Evolutionary conservation across 2,113 vertebrate genomes (phyloP).

Genomic region (Pseudorasbora parva): DNA sequence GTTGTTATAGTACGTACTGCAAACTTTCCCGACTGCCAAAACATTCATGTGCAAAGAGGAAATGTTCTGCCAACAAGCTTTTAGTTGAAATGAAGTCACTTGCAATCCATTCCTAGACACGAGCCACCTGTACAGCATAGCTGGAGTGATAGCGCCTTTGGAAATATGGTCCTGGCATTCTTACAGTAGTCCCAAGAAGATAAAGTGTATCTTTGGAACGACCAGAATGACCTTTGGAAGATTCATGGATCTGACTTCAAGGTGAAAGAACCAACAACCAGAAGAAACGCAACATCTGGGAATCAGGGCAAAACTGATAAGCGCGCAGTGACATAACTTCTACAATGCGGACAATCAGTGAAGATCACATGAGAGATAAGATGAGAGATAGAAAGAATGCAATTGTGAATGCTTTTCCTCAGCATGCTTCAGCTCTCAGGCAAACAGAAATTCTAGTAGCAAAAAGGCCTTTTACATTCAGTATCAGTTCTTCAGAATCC

Average conservation of each 20-base stretch:
- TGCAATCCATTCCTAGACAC: not conserved
- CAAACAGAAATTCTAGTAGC: not conserved
- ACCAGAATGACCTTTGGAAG: not conserved
- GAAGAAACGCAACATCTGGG: not conserved
- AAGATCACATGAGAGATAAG: conserved; percentile 18
- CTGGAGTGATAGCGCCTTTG: not conserved
- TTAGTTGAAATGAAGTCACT: conserved; percentile 23
- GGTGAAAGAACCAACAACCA: not conserved
- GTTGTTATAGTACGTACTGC: not conserved
- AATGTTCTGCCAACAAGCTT: conserved; percentile 19
- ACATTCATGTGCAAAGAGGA: not conserved
- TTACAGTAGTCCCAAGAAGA: conserved; percentile 31
- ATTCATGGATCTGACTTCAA: conserved; percentile 34
- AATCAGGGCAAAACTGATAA: not conserved
- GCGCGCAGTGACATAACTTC: not conserved
- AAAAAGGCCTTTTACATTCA: not conserved
- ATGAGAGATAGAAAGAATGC: not conserved
- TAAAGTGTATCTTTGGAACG: conserved; percentile 59
- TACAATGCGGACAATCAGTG: too few relatives aligned
- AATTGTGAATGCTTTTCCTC: not conserved
- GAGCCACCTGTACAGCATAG: not conserved
- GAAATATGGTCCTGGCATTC: conserved; percentile 16
- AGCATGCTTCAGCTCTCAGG: too few relatives aligned
- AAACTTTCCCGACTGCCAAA: not conserved
- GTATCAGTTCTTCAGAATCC: conserved; percentile 10